These are phyloP conservation scores for Cliona cf. orientalis DNA, from an alignment of 37 sponge, comb jelly and placozoan species.

Conservation along the genomic window DNA sequence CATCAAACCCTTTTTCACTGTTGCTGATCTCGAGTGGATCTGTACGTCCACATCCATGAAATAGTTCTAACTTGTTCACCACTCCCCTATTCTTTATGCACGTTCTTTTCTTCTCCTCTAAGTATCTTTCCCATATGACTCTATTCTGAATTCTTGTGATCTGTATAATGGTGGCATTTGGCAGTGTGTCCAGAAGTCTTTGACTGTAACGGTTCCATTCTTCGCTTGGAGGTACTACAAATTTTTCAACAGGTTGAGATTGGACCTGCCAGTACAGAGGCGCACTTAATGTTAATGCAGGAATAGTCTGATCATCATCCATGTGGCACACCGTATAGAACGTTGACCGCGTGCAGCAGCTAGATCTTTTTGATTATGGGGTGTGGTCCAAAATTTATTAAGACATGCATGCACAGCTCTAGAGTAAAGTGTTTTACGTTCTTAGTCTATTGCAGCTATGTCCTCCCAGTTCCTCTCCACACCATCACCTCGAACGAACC, in stretches of 20 bases:
- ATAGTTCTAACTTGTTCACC: background rate
- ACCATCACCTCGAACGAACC: constrained; percentile 35
- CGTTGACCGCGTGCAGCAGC: no score
- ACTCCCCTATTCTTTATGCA: background rate
- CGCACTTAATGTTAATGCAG: background rate
- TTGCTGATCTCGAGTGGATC: background rate
- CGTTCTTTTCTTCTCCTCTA: background rate
- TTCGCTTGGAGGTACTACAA: background rate
- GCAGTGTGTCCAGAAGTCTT: background rate
- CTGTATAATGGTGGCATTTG: background rate
- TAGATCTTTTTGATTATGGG: no score
- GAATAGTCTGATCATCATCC: background rate
- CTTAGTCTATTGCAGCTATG: no score
- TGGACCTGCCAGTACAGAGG: background rate
- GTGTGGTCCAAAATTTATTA: no score
- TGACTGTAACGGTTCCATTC: background rate
- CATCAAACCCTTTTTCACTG: background rate
- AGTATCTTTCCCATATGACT: background rate
- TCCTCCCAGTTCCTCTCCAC: no score
- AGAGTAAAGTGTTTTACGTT: no score
- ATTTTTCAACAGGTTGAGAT: background rate
- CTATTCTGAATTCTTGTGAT: background rate
- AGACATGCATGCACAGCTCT: no score
- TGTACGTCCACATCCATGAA: background rate
- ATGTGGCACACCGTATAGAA: background rate